Percentiles rank a stretch among this genome's conserved stretches.
phyloP scores from a whole-genome alignment of 2,888 invertebrate genomes.

The Mythimna loreyi region DNA sequence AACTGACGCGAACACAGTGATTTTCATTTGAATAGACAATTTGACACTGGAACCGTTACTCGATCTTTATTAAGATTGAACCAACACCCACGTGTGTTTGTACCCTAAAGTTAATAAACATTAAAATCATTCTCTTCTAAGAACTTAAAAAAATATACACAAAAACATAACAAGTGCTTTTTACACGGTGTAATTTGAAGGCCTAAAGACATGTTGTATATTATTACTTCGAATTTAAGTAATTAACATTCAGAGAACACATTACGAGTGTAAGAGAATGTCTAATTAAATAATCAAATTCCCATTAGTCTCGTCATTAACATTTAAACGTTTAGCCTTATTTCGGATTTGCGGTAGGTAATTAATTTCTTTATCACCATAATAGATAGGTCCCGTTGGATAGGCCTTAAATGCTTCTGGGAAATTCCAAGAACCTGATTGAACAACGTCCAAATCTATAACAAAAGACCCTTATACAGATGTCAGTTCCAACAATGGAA shows the following conservation, averaged over 20 bases:
- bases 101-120: not conserved
- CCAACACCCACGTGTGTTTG: conserved; percentile 20
- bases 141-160: not conserved
- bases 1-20: conserved; percentile 71
- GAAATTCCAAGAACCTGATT: conserved; percentile 17
- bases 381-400: conserved; percentile 1
- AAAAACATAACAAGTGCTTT: not conserved
- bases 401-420: conserved; percentile 10
- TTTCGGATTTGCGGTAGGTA: conserved; percentile 16
- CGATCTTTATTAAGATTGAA: conserved; percentile 64
- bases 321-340: conserved; percentile 18
- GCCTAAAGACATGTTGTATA: not conserved
- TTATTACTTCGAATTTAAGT: conserved; percentile 3
- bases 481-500: conserved; percentile 17
- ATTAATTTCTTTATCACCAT: conserved; percentile 10
- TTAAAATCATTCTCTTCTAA: conserved; percentile 5
- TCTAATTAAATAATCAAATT: conserved; percentile 27
- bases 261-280: not conserved
- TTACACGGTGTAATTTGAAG: not conserved
- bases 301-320: conserved; percentile 12
- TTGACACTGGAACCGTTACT: conserved; percentile 80
- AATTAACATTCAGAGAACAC: conserved; percentile 10
- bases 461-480: conserved; percentile 33
- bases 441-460: conserved; percentile 9
- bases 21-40: conserved; percentile 78